phyloP scores from a whole-genome alignment of 2,113 vertebrate genomes.

The Thinocorus orbignyianus region DNA sequence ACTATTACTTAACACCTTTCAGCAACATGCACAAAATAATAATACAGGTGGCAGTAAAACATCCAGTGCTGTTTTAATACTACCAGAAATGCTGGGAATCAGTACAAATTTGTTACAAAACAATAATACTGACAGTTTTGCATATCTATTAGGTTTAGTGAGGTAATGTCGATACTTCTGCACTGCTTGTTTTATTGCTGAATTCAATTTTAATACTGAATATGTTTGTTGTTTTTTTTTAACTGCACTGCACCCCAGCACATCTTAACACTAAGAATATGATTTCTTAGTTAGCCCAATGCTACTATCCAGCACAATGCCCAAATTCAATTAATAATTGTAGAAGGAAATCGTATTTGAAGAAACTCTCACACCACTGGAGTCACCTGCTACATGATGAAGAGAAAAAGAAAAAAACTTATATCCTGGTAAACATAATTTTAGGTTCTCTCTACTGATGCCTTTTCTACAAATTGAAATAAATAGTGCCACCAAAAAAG shows the following conservation, averaged over 20 bases:
- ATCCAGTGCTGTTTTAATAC: constrained; percentile 32
- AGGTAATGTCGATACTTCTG: constrained; percentile 75
- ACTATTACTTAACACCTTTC: constrained; percentile 41
- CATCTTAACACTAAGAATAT: neutral
- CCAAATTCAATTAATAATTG: constrained; percentile 38
- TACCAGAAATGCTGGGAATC: constrained; percentile 66
- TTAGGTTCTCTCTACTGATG: constrained; percentile 6
- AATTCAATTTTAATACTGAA: constrained; percentile 60
- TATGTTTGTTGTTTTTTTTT: neutral
- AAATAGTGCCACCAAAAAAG: constrained; percentile 29
- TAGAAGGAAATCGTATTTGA: neutral
- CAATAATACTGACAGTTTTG: constrained; percentile 66
- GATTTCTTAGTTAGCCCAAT: constrained; percentile 1
- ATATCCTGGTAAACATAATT: neutral
- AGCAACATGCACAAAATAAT: constrained; percentile 46
- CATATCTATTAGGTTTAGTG: constrained; percentile 77
- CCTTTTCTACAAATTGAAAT: constrained; percentile 7
- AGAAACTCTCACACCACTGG: constrained; percentile 7
- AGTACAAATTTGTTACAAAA: constrained; percentile 71
- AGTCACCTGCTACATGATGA: constrained; percentile 19
- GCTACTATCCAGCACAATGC: constrained; percentile 34
- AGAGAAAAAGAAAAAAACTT: neutral
- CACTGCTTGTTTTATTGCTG: constrained; percentile 77
- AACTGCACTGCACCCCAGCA: constrained; percentile 48
- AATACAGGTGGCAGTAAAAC: constrained; percentile 38